A percentile compares a stretch with the other conserved stretches of the same genome.
Conservation (phyloP, 2,888 invertebrate species). For the Eupithecia subfuscata region DNA sequence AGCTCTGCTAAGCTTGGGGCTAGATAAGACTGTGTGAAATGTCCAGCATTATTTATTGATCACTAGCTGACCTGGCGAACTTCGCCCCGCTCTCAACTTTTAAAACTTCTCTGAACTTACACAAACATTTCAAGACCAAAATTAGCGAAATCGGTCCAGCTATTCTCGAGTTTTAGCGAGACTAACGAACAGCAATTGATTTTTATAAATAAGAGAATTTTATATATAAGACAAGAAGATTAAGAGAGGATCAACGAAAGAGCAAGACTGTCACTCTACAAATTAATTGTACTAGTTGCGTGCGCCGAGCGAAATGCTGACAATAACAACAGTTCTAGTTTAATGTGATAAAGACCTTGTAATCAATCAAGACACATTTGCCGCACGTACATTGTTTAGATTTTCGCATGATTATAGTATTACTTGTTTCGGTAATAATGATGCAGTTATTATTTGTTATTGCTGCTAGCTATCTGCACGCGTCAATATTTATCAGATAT, state of each 20-base stretch:
- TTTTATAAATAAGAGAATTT: too few relatives aligned
- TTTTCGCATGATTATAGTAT: conserved; percentile 19
- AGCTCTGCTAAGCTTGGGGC: too few relatives aligned
- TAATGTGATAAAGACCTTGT: conserved; percentile 21
- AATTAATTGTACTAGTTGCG: neutral
- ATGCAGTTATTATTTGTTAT: conserved; percentile 6
- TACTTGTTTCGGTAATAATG: neutral
- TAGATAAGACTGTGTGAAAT: too few relatives aligned
- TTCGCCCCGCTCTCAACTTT: too few relatives aligned
- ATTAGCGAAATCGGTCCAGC: too few relatives aligned
- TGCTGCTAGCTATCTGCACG: neutral
- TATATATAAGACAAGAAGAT: too few relatives aligned
- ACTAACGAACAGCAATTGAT: too few relatives aligned
- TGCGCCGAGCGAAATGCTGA: neutral
- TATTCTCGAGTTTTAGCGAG: too few relatives aligned
- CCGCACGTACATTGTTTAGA: conserved; percentile 17
- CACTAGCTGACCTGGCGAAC: too few relatives aligned
- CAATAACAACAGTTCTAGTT: conserved; percentile 14
- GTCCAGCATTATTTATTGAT: too few relatives aligned
- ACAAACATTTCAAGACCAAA: too few relatives aligned
- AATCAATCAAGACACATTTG: conserved; percentile 15
- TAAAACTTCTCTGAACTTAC: too few relatives aligned
- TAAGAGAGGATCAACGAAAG: neutral
- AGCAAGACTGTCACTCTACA: neutral
- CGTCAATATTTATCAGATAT: neutral